Base-by-base conservation (phyloP, 2,888 invertebrate genomes). In the Myathropa florea region DNA sequence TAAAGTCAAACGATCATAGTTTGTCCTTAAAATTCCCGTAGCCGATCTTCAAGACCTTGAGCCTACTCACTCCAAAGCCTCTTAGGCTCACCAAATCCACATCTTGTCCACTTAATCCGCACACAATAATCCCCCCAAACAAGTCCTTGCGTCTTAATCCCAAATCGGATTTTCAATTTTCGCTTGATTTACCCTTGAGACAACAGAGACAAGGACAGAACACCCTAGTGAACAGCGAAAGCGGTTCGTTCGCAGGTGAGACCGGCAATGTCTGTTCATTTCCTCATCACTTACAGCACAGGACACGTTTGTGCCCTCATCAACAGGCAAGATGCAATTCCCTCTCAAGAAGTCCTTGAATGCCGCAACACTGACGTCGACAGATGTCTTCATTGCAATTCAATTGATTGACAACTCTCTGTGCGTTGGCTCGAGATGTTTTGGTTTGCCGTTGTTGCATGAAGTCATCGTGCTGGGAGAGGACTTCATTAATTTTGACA, bases 401-500 rank as follows among this genome's bases (percentile, higher is more conserved):
- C 57, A 70, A 71, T 78, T 78, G 71, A 78, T 64, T 71, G 78
- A 46, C 64, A 78, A 71, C 70, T 70, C 46, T n/a, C 12, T 21
- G 21, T 26, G 9, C 26, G 24, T 10, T 30, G 46, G 39, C 39
- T 60, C 60, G 63, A 21, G 21, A 12, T 76, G 39, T 57, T 78
- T 63, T 63, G 57, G 65, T 75, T 75, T 39, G 18, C 65, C 23
- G 23, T 57, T 18, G 46, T 68, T 64, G 36, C 4, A 63, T 36
- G 55, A 53, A 72, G 64, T 72, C 79, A 79, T 72, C 71, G 23
- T 39, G 63, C 57, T 57, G 18, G 46, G 18, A 23, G 79, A 79
- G 65, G 71, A 79, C 79, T 79, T 79, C 79, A 79, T 79, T 72
- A 79, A 79, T 72, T 71, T 26, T 65, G 76, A 68, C 76, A 65